phyloP scores from a whole-genome alignment of 53 echinoderm and acorn worm species.

The Actinopyga echinites region DNA sequence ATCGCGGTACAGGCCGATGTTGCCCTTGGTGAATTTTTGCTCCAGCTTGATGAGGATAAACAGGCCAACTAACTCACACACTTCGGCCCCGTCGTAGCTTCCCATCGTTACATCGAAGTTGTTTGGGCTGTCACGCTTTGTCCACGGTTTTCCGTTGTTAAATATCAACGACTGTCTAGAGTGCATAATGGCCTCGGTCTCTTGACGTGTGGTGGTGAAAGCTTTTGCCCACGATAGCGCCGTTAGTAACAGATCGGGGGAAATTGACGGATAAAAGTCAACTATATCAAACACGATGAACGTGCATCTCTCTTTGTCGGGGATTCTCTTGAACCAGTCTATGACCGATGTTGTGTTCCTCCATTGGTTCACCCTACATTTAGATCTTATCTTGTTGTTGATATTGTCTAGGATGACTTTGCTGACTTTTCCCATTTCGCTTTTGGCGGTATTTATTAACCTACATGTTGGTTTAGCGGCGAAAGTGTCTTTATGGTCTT shows the following conservation, averaged over 20 bases:
- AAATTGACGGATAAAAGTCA: conserved; percentile 48
- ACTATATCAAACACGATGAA: conserved; percentile 49
- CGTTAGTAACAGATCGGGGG: conserved; percentile 11
- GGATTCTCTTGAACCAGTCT: conserved; percentile 45
- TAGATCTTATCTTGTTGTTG: conserved; percentile 3
- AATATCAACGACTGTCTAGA: conserved; percentile 40
- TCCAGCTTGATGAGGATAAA: not conserved
- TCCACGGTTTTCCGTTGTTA: not conserved
- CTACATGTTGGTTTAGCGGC: conserved; percentile 25
- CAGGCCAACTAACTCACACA: conserved; percentile 12
- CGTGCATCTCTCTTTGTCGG: conserved; percentile 24
- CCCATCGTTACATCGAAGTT: conserved; percentile 39
- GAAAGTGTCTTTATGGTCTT: conserved; percentile 46
- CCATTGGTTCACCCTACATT: conserved; percentile 48
- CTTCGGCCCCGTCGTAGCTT: conserved; percentile 3
- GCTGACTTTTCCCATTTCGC: conserved; percentile 51
- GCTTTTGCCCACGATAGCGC: conserved; percentile 25
- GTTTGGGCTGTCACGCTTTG: not conserved
- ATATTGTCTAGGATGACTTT: conserved; percentile 44
- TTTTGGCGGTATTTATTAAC: conserved; percentile 43
- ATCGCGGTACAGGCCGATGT: conserved; percentile 28
- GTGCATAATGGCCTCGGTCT: conserved; percentile 27
- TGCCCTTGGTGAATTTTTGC: not conserved
- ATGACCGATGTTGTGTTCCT: conserved; percentile 8
- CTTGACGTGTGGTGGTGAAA: not conserved